Percentiles rank a stretch among this genome's conserved stretches.
Conservation (phyloP, 2,888 invertebrate species). For the Standfussiana lucernea region DNA sequence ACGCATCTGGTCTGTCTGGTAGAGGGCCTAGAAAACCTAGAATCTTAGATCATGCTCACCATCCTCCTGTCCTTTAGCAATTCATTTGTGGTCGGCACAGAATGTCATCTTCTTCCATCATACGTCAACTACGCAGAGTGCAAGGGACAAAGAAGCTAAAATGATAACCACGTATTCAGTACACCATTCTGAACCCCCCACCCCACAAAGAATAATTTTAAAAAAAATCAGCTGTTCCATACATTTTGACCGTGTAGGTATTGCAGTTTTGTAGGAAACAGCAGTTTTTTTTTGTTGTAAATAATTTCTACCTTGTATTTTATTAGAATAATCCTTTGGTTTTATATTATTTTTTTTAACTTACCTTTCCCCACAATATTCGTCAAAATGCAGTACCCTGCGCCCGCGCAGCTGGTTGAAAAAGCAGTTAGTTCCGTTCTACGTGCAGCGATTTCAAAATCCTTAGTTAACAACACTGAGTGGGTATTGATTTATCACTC, state of each 20-base stretch:
- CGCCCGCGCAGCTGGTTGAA: conserved; percentile 53
- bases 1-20: not conserved
- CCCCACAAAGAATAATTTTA: too few species aligned
- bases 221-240: too few species aligned
- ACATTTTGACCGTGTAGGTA: too few species aligned
- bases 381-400: conserved; percentile 8
- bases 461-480: conserved; percentile 55
- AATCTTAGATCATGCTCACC: not conserved
- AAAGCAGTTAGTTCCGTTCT: conserved; percentile 55
- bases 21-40: not conserved
- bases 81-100: not conserved
- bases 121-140: too few species aligned
- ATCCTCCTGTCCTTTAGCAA: not conserved
- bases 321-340: not conserved
- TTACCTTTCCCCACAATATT: not conserved
- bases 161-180: too few species aligned
- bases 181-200: too few species aligned
- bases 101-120: not conserved
- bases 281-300: too few species aligned
- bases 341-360: not conserved
- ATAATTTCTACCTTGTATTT: too few species aligned
- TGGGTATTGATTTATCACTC: conserved; percentile 75
- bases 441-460: conserved; percentile 65
- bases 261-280: too few species aligned
- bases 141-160: too few species aligned